A percentile compares a stretch with the other conserved stretches of the same genome.
Evolutionary conservation across 2,888 invertebrate genomes (phyloP).

Genomic region (Lepidonotus clava): DNA sequence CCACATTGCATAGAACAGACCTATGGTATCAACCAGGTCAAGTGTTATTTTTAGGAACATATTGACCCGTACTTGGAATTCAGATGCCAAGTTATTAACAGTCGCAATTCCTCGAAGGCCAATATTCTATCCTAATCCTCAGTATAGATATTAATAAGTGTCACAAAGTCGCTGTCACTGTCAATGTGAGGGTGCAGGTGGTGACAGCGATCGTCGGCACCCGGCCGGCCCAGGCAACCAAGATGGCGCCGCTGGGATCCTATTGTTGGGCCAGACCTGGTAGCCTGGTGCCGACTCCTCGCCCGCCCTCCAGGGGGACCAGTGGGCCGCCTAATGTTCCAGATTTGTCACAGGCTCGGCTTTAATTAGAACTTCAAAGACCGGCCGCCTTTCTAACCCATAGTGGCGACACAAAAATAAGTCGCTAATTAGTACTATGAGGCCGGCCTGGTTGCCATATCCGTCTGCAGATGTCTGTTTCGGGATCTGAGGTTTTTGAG

Average conservation of each 20-base stretch:
- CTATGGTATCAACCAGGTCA: too few species aligned
- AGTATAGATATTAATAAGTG: too few species aligned
- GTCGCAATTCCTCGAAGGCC: too few species aligned
- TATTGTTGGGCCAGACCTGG: not conserved
- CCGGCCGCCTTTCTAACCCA: not conserved
- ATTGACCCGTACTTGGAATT: too few species aligned
- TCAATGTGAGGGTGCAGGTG: too few species aligned
- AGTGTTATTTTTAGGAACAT: too few species aligned
- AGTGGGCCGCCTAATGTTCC: not conserved
- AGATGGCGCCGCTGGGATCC: not conserved
- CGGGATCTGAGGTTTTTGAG: not conserved
- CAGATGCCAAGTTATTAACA: too few species aligned
- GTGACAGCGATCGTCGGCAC: too few species aligned
- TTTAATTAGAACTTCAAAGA: conserved; percentile 50
- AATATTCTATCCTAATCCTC: too few species aligned
- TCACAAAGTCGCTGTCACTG: too few species aligned
- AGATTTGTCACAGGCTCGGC: conserved; percentile 25
- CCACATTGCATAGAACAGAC: too few species aligned
- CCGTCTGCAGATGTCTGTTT: conserved; percentile 9
- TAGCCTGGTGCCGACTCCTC: not conserved
- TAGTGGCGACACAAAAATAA: conserved; percentile 37
- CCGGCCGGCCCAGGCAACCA: not conserved
- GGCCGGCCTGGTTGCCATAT: conserved; percentile 36
- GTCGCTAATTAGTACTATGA: conserved; percentile 33
- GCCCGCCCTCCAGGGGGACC: not conserved